These are phyloP conservation scores for Trichogramma dendrolimi DNA, from an alignment of 2,888 invertebrate species.

Conservation along the genomic window DNA sequence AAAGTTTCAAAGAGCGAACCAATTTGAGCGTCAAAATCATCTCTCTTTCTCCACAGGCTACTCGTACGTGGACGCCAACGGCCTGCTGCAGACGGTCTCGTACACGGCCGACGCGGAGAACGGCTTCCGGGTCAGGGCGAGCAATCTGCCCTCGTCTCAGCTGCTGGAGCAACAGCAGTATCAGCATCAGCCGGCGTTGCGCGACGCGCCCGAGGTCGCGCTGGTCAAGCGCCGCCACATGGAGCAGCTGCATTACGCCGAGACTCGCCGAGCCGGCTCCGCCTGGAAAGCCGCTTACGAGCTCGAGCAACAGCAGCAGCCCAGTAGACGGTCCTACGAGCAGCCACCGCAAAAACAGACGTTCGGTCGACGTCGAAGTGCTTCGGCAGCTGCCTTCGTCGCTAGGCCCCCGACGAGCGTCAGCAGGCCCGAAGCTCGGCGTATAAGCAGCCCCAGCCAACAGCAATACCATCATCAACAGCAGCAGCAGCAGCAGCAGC, in stretches of 20 bases:
- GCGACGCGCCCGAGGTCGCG: constrained; percentile 54
- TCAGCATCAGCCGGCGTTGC: constrained; percentile 38
- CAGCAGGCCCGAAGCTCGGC: background rate
- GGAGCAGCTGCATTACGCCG: constrained; percentile 34
- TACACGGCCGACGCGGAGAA: constrained; percentile 61
- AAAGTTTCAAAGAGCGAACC: background rate
- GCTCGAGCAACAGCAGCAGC: constrained; percentile 6
- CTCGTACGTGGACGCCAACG: constrained; percentile 66
- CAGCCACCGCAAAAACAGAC: background rate
- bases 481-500: background rate
- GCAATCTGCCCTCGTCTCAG: constrained; percentile 52
- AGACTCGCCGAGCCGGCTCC: constrained; percentile 2
- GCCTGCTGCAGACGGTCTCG: constrained; percentile 61
- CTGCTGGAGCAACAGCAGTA: constrained; percentile 22
- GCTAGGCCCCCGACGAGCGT: too few relatives aligned
- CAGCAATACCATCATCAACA: background rate
- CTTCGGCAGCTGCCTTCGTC: too few relatives aligned
- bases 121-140: constrained; percentile 64
- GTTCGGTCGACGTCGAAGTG: too few relatives aligned
- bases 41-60: constrained; percentile 52
- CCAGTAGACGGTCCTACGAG: background rate
- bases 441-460: background rate
- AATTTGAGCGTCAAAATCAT: background rate
- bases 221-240: constrained; percentile 52
- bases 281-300: background rate